These are phyloP conservation scores for Hartigia nigra DNA, from an alignment of 2,888 invertebrate species.

Conservation along the genomic window DNA sequence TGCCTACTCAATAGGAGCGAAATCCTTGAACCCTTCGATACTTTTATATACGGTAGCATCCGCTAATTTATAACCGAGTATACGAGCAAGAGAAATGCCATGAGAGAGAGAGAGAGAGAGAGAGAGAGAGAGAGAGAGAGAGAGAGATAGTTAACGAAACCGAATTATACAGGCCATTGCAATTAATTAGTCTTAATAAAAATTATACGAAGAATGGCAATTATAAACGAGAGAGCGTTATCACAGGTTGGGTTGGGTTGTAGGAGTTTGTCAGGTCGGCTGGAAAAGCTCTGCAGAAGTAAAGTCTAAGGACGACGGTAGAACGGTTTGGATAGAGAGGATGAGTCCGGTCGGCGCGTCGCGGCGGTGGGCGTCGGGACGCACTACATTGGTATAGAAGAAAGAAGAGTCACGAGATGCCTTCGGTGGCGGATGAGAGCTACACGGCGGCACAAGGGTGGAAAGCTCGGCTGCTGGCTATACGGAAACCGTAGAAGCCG, in stretches of 20 bases:
- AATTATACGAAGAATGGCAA: slow-evolving; percentile 62
- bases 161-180: slow-evolving; percentile 61
- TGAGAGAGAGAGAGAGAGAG: not conserved
- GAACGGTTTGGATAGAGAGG: slow-evolving; percentile 11
- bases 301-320: slow-evolving; percentile 23
- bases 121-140: not conserved
- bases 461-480: not conserved
- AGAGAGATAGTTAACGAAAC: slow-evolving; percentile 25
- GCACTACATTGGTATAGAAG: not conserved
- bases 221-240: slow-evolving; percentile 53
- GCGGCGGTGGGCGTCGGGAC: slow-evolving; percentile 1
- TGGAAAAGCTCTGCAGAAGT: slow-evolving; percentile 26
- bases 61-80: not conserved
- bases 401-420: slow-evolving; percentile 2
- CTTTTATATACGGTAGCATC: not conserved
- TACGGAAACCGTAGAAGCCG: not conserved
- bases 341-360: not conserved
- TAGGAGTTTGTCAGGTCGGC: slow-evolving; percentile 21
- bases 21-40: not conserved
- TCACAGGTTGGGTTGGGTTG: slow-evolving; percentile 11
- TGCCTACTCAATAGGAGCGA: not conserved
- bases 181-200: slow-evolving; percentile 65
- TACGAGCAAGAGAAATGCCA: not conserved
- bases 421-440: not conserved
- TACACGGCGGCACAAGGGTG: not conserved